Evolutionary conservation across 2,113 vertebrate species (phyloP).

Genomic region (Saguinus imperator): DNA sequence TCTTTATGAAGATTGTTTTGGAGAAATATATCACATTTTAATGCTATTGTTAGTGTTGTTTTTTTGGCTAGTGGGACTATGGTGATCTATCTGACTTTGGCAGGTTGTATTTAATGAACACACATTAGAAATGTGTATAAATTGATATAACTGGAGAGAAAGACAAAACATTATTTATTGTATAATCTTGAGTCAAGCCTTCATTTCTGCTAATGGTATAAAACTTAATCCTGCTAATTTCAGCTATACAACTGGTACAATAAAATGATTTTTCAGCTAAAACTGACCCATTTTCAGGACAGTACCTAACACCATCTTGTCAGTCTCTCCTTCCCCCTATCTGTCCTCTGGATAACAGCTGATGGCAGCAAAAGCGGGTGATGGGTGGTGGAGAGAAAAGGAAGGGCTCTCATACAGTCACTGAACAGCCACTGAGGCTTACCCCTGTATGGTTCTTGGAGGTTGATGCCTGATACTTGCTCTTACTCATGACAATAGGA

Average conservation of each 20-base stretch:
- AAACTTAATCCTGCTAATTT: not conserved
- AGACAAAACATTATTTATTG: not conserved
- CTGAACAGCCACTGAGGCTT: not conserved
- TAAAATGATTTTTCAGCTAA: slow-evolving; percentile 1
- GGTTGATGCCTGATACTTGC: not conserved
- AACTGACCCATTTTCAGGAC: not conserved
- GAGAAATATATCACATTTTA: not conserved
- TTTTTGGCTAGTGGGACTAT: not conserved
- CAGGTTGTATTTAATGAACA: not conserved
- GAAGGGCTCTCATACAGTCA: not conserved
- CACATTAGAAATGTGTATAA: not conserved
- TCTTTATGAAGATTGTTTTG: not conserved
- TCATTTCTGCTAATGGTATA: not conserved
- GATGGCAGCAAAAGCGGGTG: not conserved
- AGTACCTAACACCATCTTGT: not conserved
- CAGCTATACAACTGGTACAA: not conserved
- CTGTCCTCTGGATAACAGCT: not conserved
- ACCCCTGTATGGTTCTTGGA: not conserved
- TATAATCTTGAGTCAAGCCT: not conserved
- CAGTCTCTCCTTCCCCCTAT: not conserved
- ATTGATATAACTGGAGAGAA: not conserved
- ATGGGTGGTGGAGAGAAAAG: not conserved
- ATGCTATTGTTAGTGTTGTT: not conserved
- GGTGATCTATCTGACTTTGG: not conserved
- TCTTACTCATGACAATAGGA: not conserved